A percentile compares a stretch with the other conserved stretches of the same genome.
These are phyloP conservation scores for Orbicella faveolata DNA, from an alignment of 64 coral and sea anemone species.

Conservation along the genomic window DNA sequence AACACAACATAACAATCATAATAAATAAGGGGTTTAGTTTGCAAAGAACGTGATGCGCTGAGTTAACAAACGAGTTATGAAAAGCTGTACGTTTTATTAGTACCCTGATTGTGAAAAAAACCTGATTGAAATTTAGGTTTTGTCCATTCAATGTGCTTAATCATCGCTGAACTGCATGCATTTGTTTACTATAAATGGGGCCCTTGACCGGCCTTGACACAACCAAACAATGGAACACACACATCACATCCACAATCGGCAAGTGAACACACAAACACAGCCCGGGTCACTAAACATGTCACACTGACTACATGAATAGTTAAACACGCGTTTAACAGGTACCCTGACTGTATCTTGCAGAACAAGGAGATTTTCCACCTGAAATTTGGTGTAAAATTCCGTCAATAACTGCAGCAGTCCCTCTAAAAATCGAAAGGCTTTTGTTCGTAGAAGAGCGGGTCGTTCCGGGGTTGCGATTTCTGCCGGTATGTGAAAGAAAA, in stretches of 20 bases:
- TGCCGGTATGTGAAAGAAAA: conserved; percentile 13
- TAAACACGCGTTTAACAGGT: conserved; percentile 22
- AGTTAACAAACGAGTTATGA: too few species aligned
- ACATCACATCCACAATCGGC: conserved; percentile 44
- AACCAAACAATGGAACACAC: neutral
- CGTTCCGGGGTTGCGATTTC: neutral
- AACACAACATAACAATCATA: too few species aligned
- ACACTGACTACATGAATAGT: conserved; percentile 4
- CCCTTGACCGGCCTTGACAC: neutral
- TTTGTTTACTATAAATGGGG: too few species aligned
- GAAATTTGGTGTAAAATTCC: conserved; percentile 26
- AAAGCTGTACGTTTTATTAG: too few species aligned
- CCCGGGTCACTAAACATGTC: conserved; percentile 28
- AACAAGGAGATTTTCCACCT: neutral
- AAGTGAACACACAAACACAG: conserved; percentile 10
- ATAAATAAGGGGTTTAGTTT: too few species aligned
- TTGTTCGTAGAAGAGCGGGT: neutral
- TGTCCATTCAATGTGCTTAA: too few species aligned
- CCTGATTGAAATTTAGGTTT: too few species aligned
- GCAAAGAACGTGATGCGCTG: too few species aligned
- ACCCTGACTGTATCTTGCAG: conserved; percentile 18
- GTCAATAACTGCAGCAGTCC: neutral
- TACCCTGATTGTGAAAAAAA: too few species aligned
- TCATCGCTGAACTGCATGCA: too few species aligned
- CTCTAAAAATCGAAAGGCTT: neutral